Evolutionary conservation across 2,113 vertebrate genomes (phyloP), one percentile per base, ranked within the genome.

Genomic region (Dicaeum eximium): DNA sequence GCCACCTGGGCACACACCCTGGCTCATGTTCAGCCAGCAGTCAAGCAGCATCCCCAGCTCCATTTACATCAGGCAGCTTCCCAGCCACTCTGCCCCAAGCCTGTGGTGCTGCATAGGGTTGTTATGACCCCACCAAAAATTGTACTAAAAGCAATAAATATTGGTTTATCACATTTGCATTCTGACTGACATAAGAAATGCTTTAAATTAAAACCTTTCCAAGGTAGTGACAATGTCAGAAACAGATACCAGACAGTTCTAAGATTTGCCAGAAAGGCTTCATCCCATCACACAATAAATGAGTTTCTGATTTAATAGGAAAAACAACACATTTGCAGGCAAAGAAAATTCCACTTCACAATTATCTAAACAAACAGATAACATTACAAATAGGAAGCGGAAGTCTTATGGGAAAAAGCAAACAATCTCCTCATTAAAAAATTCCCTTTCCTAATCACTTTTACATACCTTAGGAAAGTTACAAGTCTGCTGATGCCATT

Each of bases 351-450:
- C 93, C 79, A 45, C 71, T 86, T 91, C 53, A 38, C 4, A 1
- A 79, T 90, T 88, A 93, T 93, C 79, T 93, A 96, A 94, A 96
- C 88, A 95, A 95, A 85, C 35, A 67, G 93, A 93, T 95, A 93
- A 94, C 81, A 72, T 53, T 82, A 78, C 44, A 81, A 91, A 67
- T 90, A 79, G 2, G 37, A 93, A 87, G 73, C 73, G 67, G 44
- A n/a, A 74, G 38, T 80, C 93, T 85, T 94, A 87, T 91, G 93
- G 92, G 95, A 94, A 96, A 96, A 91, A 91, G 61, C 93, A 96
- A 96, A 96, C 90, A 96, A 95, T 87, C 65, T 71, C 78, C 84
- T 96, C 92, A 95, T 96, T 96, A 95, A 90, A 92, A 94, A 85
- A 87, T 72, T 57, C 45, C 92, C 81, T 90, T 94, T 85, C 61